Percentiles rank a stretch among this genome's conserved stretches.
These are phyloP conservation scores for Pheosia tremula DNA, from an alignment of 2,888 invertebrate species.

Conservation along the genomic window DNA sequence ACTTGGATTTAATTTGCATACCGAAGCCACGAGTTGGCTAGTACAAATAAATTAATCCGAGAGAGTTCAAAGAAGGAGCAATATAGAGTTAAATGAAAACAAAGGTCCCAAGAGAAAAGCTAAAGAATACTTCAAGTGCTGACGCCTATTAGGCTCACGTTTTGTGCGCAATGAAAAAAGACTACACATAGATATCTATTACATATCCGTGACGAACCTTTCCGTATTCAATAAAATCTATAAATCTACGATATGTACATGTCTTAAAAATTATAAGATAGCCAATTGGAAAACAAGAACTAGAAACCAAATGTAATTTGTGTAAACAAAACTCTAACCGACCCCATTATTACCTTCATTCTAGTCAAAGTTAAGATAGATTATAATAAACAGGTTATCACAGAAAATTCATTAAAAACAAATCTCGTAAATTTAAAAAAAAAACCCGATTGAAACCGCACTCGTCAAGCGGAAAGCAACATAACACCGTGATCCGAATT, in stretches of 20 bases:
- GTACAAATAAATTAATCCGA: slow-evolving; percentile 12
- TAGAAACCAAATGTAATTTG: too few relatives aligned
- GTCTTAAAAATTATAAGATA: too few relatives aligned
- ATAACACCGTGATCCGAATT: slow-evolving; percentile 36
- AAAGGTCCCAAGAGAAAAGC: slow-evolving; percentile 31
- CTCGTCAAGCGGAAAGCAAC: slow-evolving; percentile 32
- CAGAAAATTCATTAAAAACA: background rate
- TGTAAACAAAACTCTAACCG: too few relatives aligned
- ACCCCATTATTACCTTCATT: too few relatives aligned
- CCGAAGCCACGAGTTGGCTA: slow-evolving; percentile 25
- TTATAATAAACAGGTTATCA: background rate
- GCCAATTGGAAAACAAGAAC: too few relatives aligned
- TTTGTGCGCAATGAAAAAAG: slow-evolving; percentile 15
- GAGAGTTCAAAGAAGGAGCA: slow-evolving; percentile 19
- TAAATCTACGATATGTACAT: too few relatives aligned
- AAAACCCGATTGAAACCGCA: slow-evolving; percentile 4
- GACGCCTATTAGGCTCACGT: slow-evolving; percentile 20
- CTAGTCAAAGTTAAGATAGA: background rate
- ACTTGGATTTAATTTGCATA: background rate
- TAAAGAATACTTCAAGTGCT: slow-evolving; percentile 17
- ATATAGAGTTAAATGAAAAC: slow-evolving; percentile 22
- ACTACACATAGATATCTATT: slow-evolving; percentile 21
- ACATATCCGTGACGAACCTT: slow-evolving; percentile 16
- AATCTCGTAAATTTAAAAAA: background rate
- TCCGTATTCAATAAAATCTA: too few relatives aligned